Percentiles rank a stretch among this genome's conserved stretches.
These are phyloP conservation scores for Aricia agestis DNA, from an alignment of 1,140 invertebrate genomes.

Conservation along the genomic window DNA sequence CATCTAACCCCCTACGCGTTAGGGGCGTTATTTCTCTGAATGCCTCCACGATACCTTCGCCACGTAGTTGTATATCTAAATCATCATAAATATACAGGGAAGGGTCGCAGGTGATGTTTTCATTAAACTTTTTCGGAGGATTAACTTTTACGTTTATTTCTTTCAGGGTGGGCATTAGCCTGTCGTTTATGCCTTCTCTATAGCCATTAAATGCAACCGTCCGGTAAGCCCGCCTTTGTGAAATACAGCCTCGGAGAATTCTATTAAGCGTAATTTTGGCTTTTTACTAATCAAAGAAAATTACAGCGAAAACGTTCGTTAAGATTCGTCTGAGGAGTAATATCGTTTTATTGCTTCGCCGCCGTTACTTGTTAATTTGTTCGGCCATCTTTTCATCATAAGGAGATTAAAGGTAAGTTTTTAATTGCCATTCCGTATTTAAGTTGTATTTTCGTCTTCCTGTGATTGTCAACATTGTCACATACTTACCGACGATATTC, in stretches of 20 bases:
- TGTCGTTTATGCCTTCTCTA: constrained; percentile 5
- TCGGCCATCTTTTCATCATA: not conserved
- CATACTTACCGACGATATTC: too few species aligned
- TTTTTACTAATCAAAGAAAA: not conserved
- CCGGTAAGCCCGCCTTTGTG: constrained; percentile 6
- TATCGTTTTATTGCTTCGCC: not conserved
- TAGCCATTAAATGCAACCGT: constrained; percentile 6
- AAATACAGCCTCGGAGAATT: not conserved
- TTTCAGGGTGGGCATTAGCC: constrained; percentile 16
- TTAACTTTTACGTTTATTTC: constrained; percentile 43
- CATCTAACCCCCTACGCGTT: constrained; percentile 15
- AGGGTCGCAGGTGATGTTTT: constrained; percentile 63
- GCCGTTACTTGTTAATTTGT: not conserved
- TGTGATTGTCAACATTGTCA: too few species aligned
- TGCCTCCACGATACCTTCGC: constrained; percentile 18
- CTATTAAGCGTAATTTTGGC: not conserved
- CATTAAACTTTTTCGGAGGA: constrained; percentile 59
- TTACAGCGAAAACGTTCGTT: not conserved
- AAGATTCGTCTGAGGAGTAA: not conserved
- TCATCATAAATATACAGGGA: constrained; percentile 44
- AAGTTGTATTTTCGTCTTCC: not conserved
- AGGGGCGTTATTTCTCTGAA: constrained; percentile 23
- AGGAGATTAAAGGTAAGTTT: not conserved
- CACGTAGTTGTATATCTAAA: constrained; percentile 35
- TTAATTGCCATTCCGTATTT: not conserved